A percentile compares a stretch with the other conserved stretches of the same genome.
These are phyloP conservation scores for Adelognathus sp. DNA, from an alignment of 2,888 invertebrate genomes.

Conservation along the genomic window DNA sequence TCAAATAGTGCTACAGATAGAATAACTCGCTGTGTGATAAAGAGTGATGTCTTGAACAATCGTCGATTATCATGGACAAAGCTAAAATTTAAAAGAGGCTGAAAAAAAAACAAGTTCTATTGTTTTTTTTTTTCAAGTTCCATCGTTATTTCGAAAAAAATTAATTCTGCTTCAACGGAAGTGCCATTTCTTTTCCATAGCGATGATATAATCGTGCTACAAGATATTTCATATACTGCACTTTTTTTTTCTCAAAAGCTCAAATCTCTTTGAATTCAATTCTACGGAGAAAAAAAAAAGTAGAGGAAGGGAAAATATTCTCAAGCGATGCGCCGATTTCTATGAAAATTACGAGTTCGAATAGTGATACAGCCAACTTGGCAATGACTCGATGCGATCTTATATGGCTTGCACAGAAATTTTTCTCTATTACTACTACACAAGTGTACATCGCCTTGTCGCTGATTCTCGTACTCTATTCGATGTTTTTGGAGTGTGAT, in stretches of 20 bases:
- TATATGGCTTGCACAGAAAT: constrained; percentile 3
- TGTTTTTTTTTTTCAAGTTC: too few species aligned
- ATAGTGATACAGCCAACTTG: not conserved
- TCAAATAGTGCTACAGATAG: constrained; percentile 26
- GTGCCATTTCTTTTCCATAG: constrained; percentile 38
- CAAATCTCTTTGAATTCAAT: constrained; percentile 8
- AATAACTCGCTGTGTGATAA: constrained; percentile 1
- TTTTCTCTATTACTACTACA: not conserved
- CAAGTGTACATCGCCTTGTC: not conserved
- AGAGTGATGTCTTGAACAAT: not conserved
- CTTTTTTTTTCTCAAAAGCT: not conserved
- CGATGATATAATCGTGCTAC: not conserved
- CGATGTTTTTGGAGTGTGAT: not conserved
- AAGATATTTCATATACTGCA: not conserved
- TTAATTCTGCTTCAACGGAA: constrained; percentile 10
- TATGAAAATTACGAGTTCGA: not conserved
- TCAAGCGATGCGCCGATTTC: constrained; percentile 1
- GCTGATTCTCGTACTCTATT: not conserved
- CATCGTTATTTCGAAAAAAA: too few species aligned
- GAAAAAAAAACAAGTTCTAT: constrained; percentile 1
- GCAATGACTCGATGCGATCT: not conserved
- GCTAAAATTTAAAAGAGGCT: constrained; percentile 19
- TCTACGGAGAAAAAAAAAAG: not conserved
- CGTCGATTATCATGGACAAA: constrained; percentile 36
- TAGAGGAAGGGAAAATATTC: not conserved